Base-by-base conservation (phyloP, 2,888 invertebrate genomes). In the Temnothorax rugatulus region DNA sequence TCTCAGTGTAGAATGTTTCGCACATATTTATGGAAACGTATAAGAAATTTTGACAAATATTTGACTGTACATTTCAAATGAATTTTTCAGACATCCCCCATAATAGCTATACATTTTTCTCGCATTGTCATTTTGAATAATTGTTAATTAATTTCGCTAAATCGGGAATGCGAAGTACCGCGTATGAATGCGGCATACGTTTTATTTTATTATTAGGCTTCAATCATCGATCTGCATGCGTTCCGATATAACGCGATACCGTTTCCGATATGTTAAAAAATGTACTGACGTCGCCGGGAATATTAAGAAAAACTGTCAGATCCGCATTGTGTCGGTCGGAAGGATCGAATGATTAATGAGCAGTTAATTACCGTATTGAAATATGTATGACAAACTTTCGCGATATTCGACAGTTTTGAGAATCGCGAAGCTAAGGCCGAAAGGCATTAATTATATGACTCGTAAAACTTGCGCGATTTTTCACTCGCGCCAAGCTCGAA, bases 271-370 rank as follows among this genome's bases (percentile, higher is more conserved):
- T n/a, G 9, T 21, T 38, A 34, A 52, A 66, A 52, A 76, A 52
- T 52, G 25, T 18, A 50, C 21, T 18, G n/a, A 52, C 25, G 25
- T 69, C 15, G 29, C 29, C 29, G 29, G 57, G n/a, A 57, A 34
- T 44, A 69, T 69, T 64, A 68, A 69, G 44, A 54, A 34, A 57
- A 29, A 21, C 7, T 34, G 54, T 44, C 41, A 18, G 57, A 57
- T 44, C 13, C 44, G n/a, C 15, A 50, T 76, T 66, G 38, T 54
- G 52, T 15, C 44, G 77, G n/a, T 34, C 57, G 29, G 34, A n/a
- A 44, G 54, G 8, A 34, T 52, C 41, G 68, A 69, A 69, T 69
- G 57, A 79, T 69, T 79, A 69, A 79, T 18, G 69, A 79, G 69
- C 34, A 34, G 34, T 69, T 69, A 79, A 69, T 79, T 79, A 79